A percentile compares a stretch with the other conserved stretches of the same genome.
These are phyloP conservation scores for Cheilosia pagana DNA, from an alignment of 2,888 invertebrate genomes.

Conservation along the genomic window DNA sequence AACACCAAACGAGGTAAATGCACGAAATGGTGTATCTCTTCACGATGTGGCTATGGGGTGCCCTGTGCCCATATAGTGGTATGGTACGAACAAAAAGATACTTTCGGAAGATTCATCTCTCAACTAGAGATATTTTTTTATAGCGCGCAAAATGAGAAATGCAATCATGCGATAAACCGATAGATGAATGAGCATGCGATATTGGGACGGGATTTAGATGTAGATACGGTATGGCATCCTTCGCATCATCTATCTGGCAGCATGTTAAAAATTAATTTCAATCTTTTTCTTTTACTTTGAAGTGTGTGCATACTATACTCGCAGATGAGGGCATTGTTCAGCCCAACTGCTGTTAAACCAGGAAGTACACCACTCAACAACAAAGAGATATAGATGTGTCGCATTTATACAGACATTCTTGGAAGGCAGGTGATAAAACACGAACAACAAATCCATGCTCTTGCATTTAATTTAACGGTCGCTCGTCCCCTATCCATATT, in stretches of 20 bases:
- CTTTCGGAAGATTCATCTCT: constrained; percentile 48
- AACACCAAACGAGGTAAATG: constrained; percentile 54
- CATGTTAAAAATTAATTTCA: constrained; percentile 43
- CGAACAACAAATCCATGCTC: constrained; percentile 57
- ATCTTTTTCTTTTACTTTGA: not conserved
- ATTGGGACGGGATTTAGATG: constrained; percentile 52
- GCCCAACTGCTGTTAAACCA: constrained; percentile 40
- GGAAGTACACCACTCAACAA: constrained; percentile 46
- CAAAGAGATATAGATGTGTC: constrained; percentile 33
- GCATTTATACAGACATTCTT: constrained; percentile 52
- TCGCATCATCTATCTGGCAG: constrained; percentile 35
- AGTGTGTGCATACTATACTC: constrained; percentile 8
- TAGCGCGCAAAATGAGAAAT: constrained; percentile 38
- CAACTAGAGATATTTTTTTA: constrained; percentile 37
- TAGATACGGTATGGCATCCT: constrained; percentile 47
- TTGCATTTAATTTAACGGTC: constrained; percentile 62
- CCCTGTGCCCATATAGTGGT: not conserved
- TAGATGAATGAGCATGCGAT: constrained; percentile 15
- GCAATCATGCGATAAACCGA: constrained; percentile 34
- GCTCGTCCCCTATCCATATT: constrained; percentile 13
- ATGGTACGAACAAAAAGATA: not conserved
- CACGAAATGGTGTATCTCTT: constrained; percentile 48
- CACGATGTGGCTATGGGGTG: constrained; percentile 24
- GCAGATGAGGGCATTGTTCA: constrained; percentile 54
- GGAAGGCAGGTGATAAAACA: constrained; percentile 69